Conservation (phyloP, 2,113 vertebrate species). For the Corvus moneduloides region DNA sequence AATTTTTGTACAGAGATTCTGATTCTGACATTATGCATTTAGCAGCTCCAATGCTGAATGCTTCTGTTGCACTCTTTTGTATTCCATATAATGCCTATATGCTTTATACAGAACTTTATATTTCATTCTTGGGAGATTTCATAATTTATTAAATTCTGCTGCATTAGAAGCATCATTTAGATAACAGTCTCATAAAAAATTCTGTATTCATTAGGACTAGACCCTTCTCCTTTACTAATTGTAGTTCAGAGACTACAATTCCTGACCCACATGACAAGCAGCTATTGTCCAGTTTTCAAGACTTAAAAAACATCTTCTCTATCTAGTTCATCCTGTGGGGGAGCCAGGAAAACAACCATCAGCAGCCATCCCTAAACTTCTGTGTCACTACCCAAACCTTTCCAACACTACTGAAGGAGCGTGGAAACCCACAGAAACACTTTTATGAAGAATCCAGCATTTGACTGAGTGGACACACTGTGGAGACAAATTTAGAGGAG, state of each 20-base stretch:
- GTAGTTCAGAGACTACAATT: not conserved
- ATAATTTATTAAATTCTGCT: not conserved
- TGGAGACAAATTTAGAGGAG: not conserved
- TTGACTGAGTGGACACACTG: not conserved
- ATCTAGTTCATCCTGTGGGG: not conserved
- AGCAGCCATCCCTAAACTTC: not conserved
- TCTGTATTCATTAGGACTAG: not conserved
- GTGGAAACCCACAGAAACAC: not conserved
- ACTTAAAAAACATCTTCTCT: not conserved
- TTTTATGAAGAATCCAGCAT: not conserved
- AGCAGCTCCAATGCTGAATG: not conserved
- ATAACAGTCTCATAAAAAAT: not conserved
- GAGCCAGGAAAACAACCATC: not conserved
- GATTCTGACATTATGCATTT: not conserved
- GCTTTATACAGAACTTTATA: not conserved
- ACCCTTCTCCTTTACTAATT: not conserved
- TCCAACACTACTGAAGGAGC: not conserved
- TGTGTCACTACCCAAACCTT: not conserved
- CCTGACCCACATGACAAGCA: not conserved
- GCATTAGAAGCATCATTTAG: not conserved
- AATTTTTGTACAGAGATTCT: not conserved
- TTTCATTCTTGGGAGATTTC: not conserved
- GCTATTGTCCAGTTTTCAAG: not conserved
- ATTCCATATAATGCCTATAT: not conserved
- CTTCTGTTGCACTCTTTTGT: not conserved